A percentile compares a stretch with the other conserved stretches of the same genome.
These are phyloP conservation scores for Lonchura striata DNA, from an alignment of 2,113 vertebrate species.

Conservation along the genomic window DNA sequence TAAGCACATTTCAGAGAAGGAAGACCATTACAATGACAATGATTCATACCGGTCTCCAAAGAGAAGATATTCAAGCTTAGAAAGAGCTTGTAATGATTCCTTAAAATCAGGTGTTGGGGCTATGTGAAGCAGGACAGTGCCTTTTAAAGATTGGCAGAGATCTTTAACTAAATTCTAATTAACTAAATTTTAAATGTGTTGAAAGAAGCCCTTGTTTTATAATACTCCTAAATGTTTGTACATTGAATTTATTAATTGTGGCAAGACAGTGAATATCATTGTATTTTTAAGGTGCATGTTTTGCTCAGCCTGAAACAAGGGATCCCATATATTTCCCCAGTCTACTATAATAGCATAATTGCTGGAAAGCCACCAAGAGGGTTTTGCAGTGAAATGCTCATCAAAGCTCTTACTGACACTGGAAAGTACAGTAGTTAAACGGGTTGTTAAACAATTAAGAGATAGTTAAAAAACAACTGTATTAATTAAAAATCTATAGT, in stretches of 20 bases:
- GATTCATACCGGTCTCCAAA: background rate
- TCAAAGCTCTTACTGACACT: background rate
- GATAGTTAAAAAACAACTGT: background rate
- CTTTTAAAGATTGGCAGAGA: background rate
- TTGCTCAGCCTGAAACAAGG: background rate
- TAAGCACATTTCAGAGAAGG: background rate
- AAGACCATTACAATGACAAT: background rate
- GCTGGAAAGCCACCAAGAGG: background rate
- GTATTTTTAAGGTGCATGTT: background rate
- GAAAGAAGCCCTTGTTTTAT: background rate
- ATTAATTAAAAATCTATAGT: background rate
- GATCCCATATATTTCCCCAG: background rate
- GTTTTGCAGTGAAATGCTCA: background rate
- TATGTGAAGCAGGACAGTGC: background rate
- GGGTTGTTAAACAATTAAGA: background rate
- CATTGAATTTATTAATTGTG: background rate
- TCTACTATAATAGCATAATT: background rate
- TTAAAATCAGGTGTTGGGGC: background rate
- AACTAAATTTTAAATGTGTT: constrained; percentile 1
- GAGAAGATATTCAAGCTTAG: background rate
- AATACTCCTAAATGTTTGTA: background rate
- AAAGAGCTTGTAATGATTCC: background rate
- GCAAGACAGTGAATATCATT: background rate
- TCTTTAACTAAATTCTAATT: background rate
- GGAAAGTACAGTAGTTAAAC: background rate